Evolutionary conservation across 1,140 invertebrate genomes (phyloP), one percentile per base, ranked within the genome.

Genomic region (Drosophila sp.): DNA sequence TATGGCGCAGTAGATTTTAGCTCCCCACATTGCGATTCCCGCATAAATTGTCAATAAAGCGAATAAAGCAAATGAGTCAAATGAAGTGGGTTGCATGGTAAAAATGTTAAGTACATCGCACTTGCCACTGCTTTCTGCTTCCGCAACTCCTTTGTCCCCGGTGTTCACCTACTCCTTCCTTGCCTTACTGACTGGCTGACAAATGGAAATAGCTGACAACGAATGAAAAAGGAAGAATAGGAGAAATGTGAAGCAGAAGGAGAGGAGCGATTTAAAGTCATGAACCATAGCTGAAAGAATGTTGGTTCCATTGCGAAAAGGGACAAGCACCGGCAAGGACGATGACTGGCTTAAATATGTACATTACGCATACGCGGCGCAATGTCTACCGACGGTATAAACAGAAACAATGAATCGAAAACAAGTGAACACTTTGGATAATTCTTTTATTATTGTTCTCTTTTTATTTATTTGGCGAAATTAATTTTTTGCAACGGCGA

Each of bases 31-130:
- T n/a, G 33, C 72, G 11, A 55, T 30, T 17, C 71, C 62, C 72
- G 72, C 69, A 70, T 67, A 79, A 83, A 83, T 83, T 72, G 76
- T 76, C 72, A 72, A 84, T 79, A 70, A 76, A 56, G 60, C 54
- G 65, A 17, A 17, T 17, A 17, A 17, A 17, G 17, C 61, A 65
- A 83, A 79, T 72, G 64, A 69, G 17, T 77, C 30, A 68, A 85
- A 71, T 77, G 35, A 72, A 61, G 60, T 55, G 72, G 67, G 63
- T 57, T 76, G 64, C 61, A 40, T 74, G 61, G 23, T 70, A 40
- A 70, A 79, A 79, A 76, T 80, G 69, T 80, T 73, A 79, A 71
- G 56, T 30, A 44, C 54, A 67, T 73, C 27, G 47, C 29, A 25
- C 41, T 62, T 50, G 35, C 40, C 30, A 11, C 38, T 30, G 27